Conservation (phyloP, 2,888 invertebrate species). For the Nudaria mundana region DNA sequence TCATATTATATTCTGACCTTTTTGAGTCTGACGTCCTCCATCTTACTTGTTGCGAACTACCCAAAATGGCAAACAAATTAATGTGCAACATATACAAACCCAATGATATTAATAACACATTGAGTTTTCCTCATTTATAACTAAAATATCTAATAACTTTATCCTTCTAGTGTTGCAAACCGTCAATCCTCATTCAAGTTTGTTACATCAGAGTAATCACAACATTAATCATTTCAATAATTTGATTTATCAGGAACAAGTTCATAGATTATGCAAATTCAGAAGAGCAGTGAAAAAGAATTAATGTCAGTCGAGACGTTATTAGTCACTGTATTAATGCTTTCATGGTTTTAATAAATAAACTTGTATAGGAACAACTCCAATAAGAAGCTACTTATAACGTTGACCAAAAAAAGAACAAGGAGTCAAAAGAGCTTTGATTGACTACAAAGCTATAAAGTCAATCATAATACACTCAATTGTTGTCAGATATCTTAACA, state of each 20-base stretch:
- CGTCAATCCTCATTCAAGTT: slow-evolving; percentile 11
- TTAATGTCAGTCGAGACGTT: slow-evolving; percentile 59
- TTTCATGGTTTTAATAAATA: slow-evolving; percentile 41
- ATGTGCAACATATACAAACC: too few relatives aligned
- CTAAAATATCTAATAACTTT: too few relatives aligned
- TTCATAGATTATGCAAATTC: slow-evolving; percentile 62
- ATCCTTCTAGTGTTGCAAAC: background rate
- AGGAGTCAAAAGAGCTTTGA: slow-evolving; percentile 1
- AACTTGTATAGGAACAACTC: too few relatives aligned
- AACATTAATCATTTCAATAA: slow-evolving; percentile 24
- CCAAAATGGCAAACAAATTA: too few relatives aligned
- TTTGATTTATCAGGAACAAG: slow-evolving; percentile 38
- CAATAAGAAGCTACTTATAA: too few relatives aligned
- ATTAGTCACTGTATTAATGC: slow-evolving; percentile 45
- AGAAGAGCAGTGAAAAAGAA: slow-evolving; percentile 55
- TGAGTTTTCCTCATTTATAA: too few relatives aligned
- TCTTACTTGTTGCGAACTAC: too few relatives aligned
- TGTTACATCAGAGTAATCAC: slow-evolving; percentile 17
- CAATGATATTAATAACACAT: too few relatives aligned
- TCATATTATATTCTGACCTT: too few relatives aligned
- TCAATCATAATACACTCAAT: slow-evolving; percentile 53
- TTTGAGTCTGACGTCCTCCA: too few relatives aligned
- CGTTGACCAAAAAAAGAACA: slow-evolving; percentile 8
- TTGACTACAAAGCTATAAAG: slow-evolving; percentile 30
- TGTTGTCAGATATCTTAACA: slow-evolving; percentile 52